Evolutionary conservation across 2,888 invertebrate species (phyloP), one percentile per base, ranked within the genome.

Genomic region (Tigriopus californicus): DNA sequence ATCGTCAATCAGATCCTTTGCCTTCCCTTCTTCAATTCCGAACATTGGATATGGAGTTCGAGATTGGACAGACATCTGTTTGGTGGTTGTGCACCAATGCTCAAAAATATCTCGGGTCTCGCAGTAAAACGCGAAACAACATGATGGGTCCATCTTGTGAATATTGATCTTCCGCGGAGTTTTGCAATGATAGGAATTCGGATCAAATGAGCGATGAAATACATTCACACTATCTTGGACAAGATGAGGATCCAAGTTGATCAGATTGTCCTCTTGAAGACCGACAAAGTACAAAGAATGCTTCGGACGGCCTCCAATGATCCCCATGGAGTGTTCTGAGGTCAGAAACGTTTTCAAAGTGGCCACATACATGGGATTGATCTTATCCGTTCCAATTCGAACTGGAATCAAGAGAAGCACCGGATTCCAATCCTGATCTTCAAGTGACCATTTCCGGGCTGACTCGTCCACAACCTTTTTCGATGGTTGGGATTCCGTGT

Each of bases 231-330:
- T 82, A 71, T 90, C 87, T 72, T 92, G 92, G 68, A 89, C 89
- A 67, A 88, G 87, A 72, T 94, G 94, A 18, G 94, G 94, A 73
- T 94, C 94, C 65, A 94, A 74, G 68, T 90, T 87, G 66, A 94
- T 88, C 61, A 92, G 73, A 71, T 85, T 84, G 69, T 91, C 87
- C 70, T 88, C 80, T 77, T 91, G 91, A 70, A 83, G 90, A 53
- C 92, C 94, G 63, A 92, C 79, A 74, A 94, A 91, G 72, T 89
- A 94, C 41, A 92, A 74, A 15, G 92, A 89, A 76, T 91, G 91
- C 68, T 86, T 85, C 1, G 92, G 92, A 66, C 85, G 77, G 13
- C 94, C 94, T 8, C 92, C 94, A 67, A 92, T 89, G 56, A 92
- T 82, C 22, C 94, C 92, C 66, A 92, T 80, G 67, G 88, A 91